phyloP scores from a whole-genome alignment of 2,113 vertebrate genomes.

The Micromys minutus region DNA sequence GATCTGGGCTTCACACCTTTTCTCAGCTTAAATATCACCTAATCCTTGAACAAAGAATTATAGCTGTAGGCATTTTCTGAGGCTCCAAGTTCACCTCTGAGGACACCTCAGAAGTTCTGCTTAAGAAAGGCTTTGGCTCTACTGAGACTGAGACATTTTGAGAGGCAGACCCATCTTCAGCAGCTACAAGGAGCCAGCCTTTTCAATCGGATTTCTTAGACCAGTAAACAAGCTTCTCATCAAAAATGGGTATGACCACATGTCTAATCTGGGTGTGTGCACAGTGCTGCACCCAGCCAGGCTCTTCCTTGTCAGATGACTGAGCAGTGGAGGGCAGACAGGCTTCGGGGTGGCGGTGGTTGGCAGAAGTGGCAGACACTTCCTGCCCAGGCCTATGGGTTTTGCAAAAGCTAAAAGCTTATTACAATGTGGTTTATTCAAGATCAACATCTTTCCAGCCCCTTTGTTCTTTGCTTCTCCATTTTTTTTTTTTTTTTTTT shows the following conservation, averaged over 20 bases:
- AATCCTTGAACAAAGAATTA: neutral
- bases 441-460: neutral
- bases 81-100: neutral
- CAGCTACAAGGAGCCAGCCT: neutral
- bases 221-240: neutral
- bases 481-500: too few species aligned
- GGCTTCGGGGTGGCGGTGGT: neutral
- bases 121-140: neutral
- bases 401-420: neutral
- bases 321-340: rapidly evolving
- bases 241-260: neutral
- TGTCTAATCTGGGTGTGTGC: neutral
- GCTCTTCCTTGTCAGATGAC: neutral
- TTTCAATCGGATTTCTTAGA: neutral
- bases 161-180: neutral
- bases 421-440: neutral
- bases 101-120: neutral
- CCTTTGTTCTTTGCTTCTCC: neutral
- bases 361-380: neutral
- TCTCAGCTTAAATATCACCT: neutral
- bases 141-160: neutral
- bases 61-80: neutral
- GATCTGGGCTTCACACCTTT: neutral
- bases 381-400: neutral
- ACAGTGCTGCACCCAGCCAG: neutral